A percentile compares a stretch with the other conserved stretches of the same genome.
phyloP scores from a whole-genome alignment of 2,797 vertebrate genomes.

The Threskiornis aethiopicus region DNA sequence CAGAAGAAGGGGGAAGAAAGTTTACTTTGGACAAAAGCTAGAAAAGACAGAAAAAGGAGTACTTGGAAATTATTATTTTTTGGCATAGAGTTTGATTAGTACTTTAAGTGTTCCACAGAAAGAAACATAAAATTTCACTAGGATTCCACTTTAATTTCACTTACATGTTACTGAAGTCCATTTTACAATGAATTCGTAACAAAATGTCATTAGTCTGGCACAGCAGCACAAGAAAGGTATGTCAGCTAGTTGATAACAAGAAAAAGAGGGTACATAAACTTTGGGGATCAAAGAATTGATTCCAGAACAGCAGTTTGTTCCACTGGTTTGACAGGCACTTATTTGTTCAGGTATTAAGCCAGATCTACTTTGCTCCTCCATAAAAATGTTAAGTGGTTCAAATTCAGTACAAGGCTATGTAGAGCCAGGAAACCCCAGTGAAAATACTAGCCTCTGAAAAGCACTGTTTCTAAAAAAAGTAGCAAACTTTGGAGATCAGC shows the following conservation, averaged over 20 bases:
- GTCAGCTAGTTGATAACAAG: neutral
- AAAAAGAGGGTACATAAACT: neutral
- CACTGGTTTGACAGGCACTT: neutral
- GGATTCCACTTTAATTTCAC: neutral
- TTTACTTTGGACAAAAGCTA: neutral
- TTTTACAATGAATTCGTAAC: neutral
- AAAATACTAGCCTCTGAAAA: neutral
- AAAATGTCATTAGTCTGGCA: neutral
- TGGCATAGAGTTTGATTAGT: neutral
- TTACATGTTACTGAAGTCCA: neutral
- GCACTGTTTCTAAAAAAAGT: neutral
- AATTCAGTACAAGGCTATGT: neutral
- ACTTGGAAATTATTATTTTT: neutral
- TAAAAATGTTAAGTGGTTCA: neutral
- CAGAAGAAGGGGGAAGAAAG: neutral
- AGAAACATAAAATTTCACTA: neutral
- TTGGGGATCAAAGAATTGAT: neutral
- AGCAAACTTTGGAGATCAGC: neutral
- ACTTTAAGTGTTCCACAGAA: neutral
- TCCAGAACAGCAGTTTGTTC: neutral
- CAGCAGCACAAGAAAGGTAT: neutral
- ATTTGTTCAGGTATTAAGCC: neutral
- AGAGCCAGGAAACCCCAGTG: neutral
- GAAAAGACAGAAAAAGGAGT: neutral
- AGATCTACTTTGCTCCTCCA: neutral